Evolutionary conservation across 1,140 invertebrate species (phyloP).

Genomic region (Bradynema listronoti): DNA sequence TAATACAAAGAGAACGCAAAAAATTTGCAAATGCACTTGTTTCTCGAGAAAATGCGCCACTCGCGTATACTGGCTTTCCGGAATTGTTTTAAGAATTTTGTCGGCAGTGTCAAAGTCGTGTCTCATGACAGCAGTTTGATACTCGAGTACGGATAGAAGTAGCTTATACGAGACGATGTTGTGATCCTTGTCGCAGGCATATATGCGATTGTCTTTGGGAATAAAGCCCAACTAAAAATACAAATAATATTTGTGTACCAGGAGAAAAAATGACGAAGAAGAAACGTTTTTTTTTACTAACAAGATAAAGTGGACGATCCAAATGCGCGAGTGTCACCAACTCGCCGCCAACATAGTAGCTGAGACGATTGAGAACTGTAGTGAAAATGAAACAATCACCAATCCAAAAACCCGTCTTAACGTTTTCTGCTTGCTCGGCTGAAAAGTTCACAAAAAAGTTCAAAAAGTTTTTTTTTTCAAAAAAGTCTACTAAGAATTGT

Average conservation of each 20-base stretch:
- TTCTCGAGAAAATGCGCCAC: constrained; percentile 98
- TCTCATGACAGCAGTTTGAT: constrained; percentile 98
- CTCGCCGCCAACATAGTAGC: constrained; percentile 98
- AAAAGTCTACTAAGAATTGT: too few species aligned
- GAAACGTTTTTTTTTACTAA: constrained; percentile 13
- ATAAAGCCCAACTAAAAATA: constrained; percentile 82
- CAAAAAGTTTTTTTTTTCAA: too few species aligned
- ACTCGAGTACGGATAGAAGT: constrained; percentile 87
- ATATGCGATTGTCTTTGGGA: constrained; percentile 88
- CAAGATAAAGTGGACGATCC: constrained; percentile 66
- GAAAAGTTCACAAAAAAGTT: constrained; percentile 18
- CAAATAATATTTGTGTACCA: neutral
- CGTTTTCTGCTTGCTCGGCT: constrained; percentile 77
- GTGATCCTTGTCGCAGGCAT: constrained; percentile 92
- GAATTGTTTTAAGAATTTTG: constrained; percentile 84
- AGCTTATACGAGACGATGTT: constrained; percentile 79
- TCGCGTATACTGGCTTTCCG: constrained; percentile 85
- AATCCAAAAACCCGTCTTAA: constrained; percentile 94
- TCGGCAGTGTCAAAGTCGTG: constrained; percentile 93
- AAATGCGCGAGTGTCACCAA: constrained; percentile 94
- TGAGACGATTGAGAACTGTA: constrained; percentile 89
- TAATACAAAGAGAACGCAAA: neutral
- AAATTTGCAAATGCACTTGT: constrained; percentile 65
- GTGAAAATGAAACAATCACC: constrained; percentile 99
- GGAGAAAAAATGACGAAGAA: constrained; percentile 8